Percentiles rank a stretch among this genome's conserved stretches.
phyloP scores from a whole-genome alignment of 2,113 vertebrate genomes.

The Phyllostomus discolor region DNA sequence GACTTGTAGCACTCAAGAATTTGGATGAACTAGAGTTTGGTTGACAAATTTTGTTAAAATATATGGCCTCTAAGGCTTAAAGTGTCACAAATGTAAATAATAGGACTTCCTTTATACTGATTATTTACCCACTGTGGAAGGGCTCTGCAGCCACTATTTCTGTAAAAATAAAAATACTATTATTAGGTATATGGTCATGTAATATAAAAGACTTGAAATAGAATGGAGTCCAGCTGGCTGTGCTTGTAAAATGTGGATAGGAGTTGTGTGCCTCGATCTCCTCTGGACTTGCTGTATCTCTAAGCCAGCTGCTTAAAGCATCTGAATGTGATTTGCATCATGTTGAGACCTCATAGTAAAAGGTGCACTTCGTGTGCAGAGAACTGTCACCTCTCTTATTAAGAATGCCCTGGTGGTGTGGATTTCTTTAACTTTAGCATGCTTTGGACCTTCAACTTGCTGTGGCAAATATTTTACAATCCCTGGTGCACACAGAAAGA shows the following conservation, averaged over 20 bases:
- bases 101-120: not conserved
- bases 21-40: not conserved
- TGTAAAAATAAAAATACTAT: not conserved
- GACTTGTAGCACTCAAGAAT: not conserved
- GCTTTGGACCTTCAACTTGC: conserved; percentile 95
- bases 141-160: not conserved
- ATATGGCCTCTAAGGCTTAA: not conserved
- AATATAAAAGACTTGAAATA: not conserved
- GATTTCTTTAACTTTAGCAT: conserved; percentile 82
- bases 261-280: not conserved
- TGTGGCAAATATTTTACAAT: conserved; percentile 94
- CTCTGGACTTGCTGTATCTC: not conserved
- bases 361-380: not conserved
- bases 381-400: not conserved
- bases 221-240: not conserved
- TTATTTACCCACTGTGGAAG: not conserved
- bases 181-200: not conserved
- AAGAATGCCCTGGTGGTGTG: not conserved
- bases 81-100: not conserved
- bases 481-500: conserved; percentile 93
- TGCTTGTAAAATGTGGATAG: not conserved
- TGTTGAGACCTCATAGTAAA: not conserved
- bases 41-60: not conserved
- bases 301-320: not conserved
- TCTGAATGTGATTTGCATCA: not conserved